These are phyloP conservation scores for Drosophila atroscutellata DNA, from an alignment of 2,888 invertebrate genomes.

Conservation along the genomic window DNA sequence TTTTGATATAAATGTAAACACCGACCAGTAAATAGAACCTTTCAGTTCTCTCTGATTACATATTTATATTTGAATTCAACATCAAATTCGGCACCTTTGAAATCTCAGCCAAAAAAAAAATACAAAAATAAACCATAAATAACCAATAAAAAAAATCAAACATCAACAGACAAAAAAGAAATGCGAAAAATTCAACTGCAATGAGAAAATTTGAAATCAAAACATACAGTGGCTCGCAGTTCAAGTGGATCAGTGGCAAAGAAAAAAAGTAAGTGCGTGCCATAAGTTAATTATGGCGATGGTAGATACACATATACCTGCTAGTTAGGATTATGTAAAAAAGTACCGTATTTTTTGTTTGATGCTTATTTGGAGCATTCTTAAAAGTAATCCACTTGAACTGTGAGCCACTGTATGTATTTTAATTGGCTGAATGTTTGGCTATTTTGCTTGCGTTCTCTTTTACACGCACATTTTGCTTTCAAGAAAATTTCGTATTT, in stretches of 20 bases:
- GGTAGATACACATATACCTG: too few relatives aligned
- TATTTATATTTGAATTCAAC: conserved; percentile 1
- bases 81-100: conserved; percentile 30
- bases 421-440: conserved; percentile 13
- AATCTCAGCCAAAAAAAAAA: conserved; percentile 5
- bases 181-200: conserved; percentile 32
- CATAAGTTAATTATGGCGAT: too few relatives aligned
- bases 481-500: conserved; percentile 6
- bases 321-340: too few relatives aligned
- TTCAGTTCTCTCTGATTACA: neutral
- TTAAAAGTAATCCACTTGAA: too few relatives aligned
- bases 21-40: neutral
- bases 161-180: conserved; percentile 8
- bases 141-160: conserved; percentile 28
- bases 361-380: too few relatives aligned
- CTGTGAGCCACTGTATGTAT: neutral
- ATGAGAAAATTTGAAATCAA: conserved; percentile 8
- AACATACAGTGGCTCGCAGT: neutral
- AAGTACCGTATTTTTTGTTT: too few relatives aligned
- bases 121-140: conserved; percentile 56
- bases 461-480: conserved; percentile 28
- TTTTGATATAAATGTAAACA: neutral
- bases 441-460: conserved; percentile 22
- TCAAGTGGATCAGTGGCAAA: too few relatives aligned
- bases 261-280: too few relatives aligned